Evolutionary conservation across 2,113 vertebrate species (phyloP).

Genomic region (Apus apus): DNA sequence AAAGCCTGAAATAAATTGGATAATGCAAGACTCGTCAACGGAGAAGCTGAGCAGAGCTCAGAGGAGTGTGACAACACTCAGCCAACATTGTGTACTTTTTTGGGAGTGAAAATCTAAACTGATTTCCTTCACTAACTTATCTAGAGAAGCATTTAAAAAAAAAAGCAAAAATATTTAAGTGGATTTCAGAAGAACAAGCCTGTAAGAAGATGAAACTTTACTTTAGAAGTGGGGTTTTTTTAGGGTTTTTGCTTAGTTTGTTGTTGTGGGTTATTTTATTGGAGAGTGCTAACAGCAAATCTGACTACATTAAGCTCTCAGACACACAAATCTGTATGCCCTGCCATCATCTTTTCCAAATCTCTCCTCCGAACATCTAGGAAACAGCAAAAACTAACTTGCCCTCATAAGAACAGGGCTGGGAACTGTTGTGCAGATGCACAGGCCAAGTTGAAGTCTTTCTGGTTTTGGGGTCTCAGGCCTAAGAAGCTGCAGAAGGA

Average conservation of each 20-base stretch:
- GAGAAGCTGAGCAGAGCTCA: background rate
- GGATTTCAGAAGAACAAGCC: background rate
- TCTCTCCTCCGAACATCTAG: background rate
- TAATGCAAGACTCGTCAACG: background rate
- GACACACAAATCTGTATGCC: background rate
- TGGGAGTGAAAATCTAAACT: background rate
- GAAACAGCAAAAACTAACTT: background rate
- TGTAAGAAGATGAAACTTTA: background rate
- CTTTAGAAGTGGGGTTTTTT: background rate
- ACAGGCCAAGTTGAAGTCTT: background rate
- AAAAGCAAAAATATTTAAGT: background rate
- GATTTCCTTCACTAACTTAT: background rate
- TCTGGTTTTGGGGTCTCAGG: fast-evolving
- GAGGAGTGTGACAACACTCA: background rate
- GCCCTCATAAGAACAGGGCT: background rate
- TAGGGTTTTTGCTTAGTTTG: no score
- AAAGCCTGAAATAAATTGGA: background rate
- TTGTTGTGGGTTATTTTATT: background rate
- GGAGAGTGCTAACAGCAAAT: background rate
- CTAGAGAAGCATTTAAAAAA: background rate
- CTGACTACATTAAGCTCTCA: fast-evolving
- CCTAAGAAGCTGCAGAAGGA: background rate
- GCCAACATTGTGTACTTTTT: background rate
- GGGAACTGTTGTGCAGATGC: background rate
- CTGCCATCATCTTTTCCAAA: background rate